Percentiles rank a stretch among this genome's conserved stretches.
Evolutionary conservation across 2,888 invertebrate species (phyloP).

Genomic region (Heliconius hortense): DNA sequence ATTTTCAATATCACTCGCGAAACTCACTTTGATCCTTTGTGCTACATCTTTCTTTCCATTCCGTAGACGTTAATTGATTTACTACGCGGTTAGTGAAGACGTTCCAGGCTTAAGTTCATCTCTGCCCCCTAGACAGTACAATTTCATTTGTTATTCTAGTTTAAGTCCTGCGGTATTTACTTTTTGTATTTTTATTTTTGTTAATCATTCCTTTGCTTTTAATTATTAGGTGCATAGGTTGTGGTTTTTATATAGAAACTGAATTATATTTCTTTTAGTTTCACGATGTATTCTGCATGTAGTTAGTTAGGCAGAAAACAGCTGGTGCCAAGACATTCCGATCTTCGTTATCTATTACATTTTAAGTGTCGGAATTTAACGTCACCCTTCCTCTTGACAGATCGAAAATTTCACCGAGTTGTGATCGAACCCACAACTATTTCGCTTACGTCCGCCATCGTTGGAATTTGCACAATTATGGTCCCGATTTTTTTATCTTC

Average conservation of each 20-base stretch:
- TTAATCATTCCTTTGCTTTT: not conserved
- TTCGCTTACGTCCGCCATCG: too few species aligned
- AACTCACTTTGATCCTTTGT: not conserved
- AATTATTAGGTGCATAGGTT: not conserved
- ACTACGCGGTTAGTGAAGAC: slow-evolving; percentile 30
- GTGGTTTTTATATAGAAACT: not conserved
- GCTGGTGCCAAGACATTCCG: not conserved
- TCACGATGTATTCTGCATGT: not conserved
- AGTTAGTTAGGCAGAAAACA: not conserved
- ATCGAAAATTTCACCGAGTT: too few species aligned
- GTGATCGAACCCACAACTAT: too few species aligned
- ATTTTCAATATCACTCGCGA: not conserved
- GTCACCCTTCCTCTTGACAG: too few species aligned
- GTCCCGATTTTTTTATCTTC: too few species aligned
- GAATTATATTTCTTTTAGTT: not conserved
- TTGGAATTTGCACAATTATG: too few species aligned
- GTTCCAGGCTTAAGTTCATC: slow-evolving; percentile 27
- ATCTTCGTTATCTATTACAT: too few species aligned
- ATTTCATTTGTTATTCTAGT: slow-evolving; percentile 37
- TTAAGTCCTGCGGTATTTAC: slow-evolving; percentile 22
- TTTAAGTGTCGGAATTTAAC: too few species aligned
- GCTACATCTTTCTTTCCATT: slow-evolving; percentile 15
- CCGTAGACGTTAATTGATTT: slow-evolving; percentile 31
- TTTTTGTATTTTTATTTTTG: slow-evolving; percentile 26
- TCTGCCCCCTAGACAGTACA: slow-evolving; percentile 24